Evolutionary conservation across 2,113 vertebrate species (phyloP).

Genomic region (Indri indri): DNA sequence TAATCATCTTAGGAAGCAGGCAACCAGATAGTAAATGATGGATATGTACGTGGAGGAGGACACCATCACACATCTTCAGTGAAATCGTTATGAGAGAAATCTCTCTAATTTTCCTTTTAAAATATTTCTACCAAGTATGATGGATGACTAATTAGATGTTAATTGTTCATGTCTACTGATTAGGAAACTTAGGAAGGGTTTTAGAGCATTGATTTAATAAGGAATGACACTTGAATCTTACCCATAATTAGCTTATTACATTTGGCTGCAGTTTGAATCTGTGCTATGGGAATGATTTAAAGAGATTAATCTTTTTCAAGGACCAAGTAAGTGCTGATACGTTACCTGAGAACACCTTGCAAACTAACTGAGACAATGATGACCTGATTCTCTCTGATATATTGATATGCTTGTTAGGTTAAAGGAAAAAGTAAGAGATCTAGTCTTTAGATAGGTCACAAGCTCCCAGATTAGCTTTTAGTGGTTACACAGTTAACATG

Average conservation of each 20-base stretch:
- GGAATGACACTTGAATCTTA: slow-evolving; percentile 71
- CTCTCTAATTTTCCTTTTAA: slow-evolving; percentile 68
- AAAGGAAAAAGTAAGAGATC: not conserved
- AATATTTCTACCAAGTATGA: slow-evolving; percentile 63
- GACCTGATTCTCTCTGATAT: not conserved
- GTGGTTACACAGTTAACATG: not conserved
- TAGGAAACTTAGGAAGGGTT: slow-evolving; percentile 59
- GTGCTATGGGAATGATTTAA: slow-evolving; percentile 70
- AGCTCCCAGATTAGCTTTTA: not conserved
- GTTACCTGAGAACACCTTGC: slow-evolving; percentile 39
- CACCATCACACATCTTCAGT: slow-evolving; percentile 34
- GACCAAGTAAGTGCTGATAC: slow-evolving; percentile 24
- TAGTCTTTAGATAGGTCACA: not conserved
- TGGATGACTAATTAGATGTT: slow-evolving; percentile 72
- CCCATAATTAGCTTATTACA: slow-evolving; percentile 71
- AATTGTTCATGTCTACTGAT: slow-evolving; percentile 75
- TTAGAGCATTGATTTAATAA: slow-evolving; percentile 72
- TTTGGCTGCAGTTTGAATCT: slow-evolving; percentile 66
- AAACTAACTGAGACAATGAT: slow-evolving; percentile 36
- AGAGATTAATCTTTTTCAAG: slow-evolving; percentile 66
- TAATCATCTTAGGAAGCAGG: not conserved
- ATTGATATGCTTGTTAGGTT: not conserved
- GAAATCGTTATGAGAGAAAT: slow-evolving; percentile 63
- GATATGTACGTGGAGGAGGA: slow-evolving; percentile 1
- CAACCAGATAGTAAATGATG: not conserved